Evolutionary conservation across 2,888 invertebrate genomes (phyloP).

Genomic region (Xylophagus ater): DNA sequence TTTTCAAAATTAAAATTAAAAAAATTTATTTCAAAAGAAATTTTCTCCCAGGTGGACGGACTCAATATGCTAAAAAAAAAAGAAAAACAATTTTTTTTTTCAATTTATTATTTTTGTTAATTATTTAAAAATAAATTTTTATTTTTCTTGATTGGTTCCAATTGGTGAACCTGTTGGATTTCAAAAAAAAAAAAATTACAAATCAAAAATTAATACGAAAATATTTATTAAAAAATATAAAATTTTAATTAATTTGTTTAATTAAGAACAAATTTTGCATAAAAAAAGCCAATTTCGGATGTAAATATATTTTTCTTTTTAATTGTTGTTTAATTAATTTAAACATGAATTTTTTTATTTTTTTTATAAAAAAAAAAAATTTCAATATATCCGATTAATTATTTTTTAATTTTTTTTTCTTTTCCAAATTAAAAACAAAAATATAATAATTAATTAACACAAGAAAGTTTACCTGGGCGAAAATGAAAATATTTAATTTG

Average conservation of each 20-base stretch:
- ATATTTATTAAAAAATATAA: background rate
- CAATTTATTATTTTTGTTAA: slow-evolving; percentile 3
- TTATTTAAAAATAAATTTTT: background rate
- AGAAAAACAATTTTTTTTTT: background rate
- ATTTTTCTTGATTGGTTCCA: slow-evolving; percentile 23
- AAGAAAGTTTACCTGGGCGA: slow-evolving; percentile 16
- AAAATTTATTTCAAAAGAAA: slow-evolving; percentile 1
- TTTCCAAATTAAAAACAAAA: background rate
- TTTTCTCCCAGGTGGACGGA: slow-evolving; percentile 20
- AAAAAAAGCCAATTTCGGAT: slow-evolving; percentile 9
- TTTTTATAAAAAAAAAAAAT: background rate
- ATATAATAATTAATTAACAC: background rate
- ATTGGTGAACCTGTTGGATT: slow-evolving; percentile 28
- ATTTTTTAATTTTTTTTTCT: background rate
- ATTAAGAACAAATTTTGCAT: no score
- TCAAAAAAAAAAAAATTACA: slow-evolving; percentile 18
- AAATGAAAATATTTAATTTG: slow-evolving; percentile 8
- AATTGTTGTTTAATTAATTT: background rate
- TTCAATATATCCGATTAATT: background rate
- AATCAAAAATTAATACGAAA: slow-evolving; percentile 13
- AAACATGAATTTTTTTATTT: background rate
- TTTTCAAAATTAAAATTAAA: slow-evolving; percentile 1
- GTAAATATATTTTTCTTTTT: no score
- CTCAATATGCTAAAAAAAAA: slow-evolving; percentile 1
- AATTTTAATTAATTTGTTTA: slow-evolving; percentile 14